Conservation (phyloP, 1,140 invertebrate genomes). For the Bombus consobrinus region DNA sequence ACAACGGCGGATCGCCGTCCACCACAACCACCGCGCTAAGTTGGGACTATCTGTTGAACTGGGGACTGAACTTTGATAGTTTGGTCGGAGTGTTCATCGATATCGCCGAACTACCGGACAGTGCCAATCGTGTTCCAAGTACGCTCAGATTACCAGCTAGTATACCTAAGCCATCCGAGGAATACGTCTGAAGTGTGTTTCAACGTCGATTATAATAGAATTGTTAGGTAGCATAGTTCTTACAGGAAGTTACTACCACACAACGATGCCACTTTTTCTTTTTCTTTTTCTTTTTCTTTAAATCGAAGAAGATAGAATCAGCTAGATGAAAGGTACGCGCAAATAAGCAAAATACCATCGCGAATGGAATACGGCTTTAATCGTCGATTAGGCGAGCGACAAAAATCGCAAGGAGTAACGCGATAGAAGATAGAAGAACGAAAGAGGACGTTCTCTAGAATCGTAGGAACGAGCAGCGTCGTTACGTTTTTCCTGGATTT, state of each 20-base stretch:
- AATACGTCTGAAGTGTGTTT: constrained; percentile 85
- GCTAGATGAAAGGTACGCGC: neutral
- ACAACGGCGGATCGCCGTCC: constrained; percentile 88
- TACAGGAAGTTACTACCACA: neutral
- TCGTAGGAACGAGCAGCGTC: neutral
- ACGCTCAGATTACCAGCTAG: constrained; percentile 86
- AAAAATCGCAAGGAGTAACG: neutral
- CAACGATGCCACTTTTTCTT: neutral
- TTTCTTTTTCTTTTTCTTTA: neutral
- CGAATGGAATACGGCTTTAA: constrained; percentile 32
- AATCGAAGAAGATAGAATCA: neutral
- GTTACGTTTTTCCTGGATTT: neutral
- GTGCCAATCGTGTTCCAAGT: constrained; percentile 86
- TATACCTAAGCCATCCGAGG: constrained; percentile 90
- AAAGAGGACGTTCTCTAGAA: neutral
- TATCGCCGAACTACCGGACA: constrained; percentile 96
- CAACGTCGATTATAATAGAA: neutral
- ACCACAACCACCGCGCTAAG: constrained; percentile 85
- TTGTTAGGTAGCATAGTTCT: neutral
- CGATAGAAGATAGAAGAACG: neutral
- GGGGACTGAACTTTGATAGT: constrained; percentile 97
- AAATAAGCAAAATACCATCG: neutral
- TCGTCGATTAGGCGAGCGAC: neutral
- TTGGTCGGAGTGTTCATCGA: constrained; percentile 98
- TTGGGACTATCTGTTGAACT: constrained; percentile 97